These are phyloP conservation scores for Luscinia megarhynchos DNA, from an alignment of 2,797 vertebrate genomes.

Conservation along the genomic window DNA sequence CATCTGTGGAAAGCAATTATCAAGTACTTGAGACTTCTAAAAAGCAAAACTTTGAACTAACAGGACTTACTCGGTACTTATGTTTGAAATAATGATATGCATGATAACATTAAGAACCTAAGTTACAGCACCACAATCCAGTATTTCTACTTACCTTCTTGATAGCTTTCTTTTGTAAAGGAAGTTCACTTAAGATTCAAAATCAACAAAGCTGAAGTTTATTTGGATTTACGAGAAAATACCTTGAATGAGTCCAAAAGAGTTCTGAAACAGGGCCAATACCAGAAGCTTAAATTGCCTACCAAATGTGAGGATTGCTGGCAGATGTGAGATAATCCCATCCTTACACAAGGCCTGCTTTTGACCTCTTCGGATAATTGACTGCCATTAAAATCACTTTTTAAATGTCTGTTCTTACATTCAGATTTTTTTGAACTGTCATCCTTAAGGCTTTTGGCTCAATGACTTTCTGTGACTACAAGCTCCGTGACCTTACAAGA, in stretches of 20 bases:
- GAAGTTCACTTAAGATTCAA: neutral
- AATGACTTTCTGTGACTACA: neutral
- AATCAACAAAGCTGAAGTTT: neutral
- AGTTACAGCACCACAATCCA: neutral
- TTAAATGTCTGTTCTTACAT: neutral
- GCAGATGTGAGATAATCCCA: conserved; percentile 24
- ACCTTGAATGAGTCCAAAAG: neutral
- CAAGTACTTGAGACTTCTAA: neutral
- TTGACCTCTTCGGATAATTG: conserved; percentile 1
- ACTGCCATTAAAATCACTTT: conserved; percentile 5
- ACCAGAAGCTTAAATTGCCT: neutral
- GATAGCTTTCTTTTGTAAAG: neutral
- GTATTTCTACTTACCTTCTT: neutral
- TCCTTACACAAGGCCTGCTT: neutral
- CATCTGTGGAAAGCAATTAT: neutral
- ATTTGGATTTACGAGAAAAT: neutral
- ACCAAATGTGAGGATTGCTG: neutral
- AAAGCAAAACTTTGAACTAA: neutral
- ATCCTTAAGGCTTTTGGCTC: neutral
- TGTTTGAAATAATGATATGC: neutral
- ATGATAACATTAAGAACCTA: neutral
- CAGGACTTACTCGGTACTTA: neutral
- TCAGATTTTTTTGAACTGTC: neutral
- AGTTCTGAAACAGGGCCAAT: neutral
- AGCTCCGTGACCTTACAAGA: neutral